Evolutionary conservation across 2,888 invertebrate species (phyloP), one percentile per base, ranked within the genome.

Genomic region (Suillia variegata): DNA sequence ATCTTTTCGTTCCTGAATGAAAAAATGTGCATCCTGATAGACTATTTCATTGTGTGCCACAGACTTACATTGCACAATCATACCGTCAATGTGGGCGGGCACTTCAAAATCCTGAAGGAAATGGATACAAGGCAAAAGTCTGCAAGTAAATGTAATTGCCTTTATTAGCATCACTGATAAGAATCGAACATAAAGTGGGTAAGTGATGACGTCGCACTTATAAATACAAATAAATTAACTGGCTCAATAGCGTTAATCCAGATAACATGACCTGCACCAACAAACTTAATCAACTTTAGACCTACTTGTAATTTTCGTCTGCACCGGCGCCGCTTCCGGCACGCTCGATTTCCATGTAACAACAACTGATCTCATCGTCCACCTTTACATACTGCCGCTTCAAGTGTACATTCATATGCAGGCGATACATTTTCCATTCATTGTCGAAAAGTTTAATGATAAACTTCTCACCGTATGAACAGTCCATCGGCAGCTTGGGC

Each of bases 401-500:
- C 2, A 65, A 34, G 6, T 59, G 47, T 15, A 66, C 63, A 48
- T 69, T 59, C 6, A 66, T 51, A 3, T 61, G 48, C 12, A 72
- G 34, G 13, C 42, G 50, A 18, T 65, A 67, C 1, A 21, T 49
- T 20, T 64, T 63, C 4, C 58, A 56, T 6, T 57, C 59, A 31
- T 49, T 53, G 59, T 72, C 54, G 22, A 63, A 67, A 31, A 55
- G 20, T 2, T 65, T 57, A 1, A 34, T 56, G n/a, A 70, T 68
- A 15, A 70, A 49, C 2, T 68, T 68, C 24, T 63, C 42, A 6
- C 58, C 52, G 13, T 52, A 76, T 10, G 81, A 75, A 67, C 87
- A 87, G 0, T 80, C 61, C 57, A 83, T 83, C 61, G 85, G 85
- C 52, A 82, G 81, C 55, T 81, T 78, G 54, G 81, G 82, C 48